These are phyloP conservation scores for Scaeva pyrastri DNA, from an alignment of 2,888 invertebrate species.

Conservation along the genomic window DNA sequence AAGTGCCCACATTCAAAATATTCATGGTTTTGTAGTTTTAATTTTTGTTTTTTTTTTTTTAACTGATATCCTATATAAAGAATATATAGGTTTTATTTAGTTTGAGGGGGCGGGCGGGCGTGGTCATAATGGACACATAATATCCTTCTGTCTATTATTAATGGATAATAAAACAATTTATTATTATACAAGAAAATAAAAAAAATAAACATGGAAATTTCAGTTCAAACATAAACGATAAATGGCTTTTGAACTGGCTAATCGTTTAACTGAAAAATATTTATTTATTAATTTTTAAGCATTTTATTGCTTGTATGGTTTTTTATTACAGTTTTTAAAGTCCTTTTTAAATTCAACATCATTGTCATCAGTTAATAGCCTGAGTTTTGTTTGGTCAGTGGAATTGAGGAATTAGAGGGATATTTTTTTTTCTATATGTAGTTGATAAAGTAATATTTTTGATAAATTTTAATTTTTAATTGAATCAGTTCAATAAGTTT, in stretches of 20 bases:
- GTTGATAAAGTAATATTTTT: neutral
- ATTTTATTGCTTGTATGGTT: neutral
- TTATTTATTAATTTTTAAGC: slow-evolving; percentile 9
- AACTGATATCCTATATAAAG: too few species aligned
- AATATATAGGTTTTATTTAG: neutral
- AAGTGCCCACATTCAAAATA: slow-evolving; percentile 28
- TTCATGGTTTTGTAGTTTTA: slow-evolving; percentile 13
- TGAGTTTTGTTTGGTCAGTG: neutral
- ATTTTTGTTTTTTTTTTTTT: neutral
- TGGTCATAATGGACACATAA: slow-evolving; percentile 8
- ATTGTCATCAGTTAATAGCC: neutral
- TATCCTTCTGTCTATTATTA: slow-evolving; percentile 4
- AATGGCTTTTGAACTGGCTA: slow-evolving; percentile 22
- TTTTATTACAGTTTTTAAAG: neutral
- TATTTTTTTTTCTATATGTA: neutral
- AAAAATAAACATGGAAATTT: neutral
- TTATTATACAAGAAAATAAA: neutral
- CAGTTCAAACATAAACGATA: neutral
- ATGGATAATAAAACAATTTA: slow-evolving; percentile 26
- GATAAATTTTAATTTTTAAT: slow-evolving; percentile 7
- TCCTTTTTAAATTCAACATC: neutral
- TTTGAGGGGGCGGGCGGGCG: neutral
- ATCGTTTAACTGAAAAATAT: slow-evolving; percentile 7
- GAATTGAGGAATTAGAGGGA: neutral
- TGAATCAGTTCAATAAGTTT: slow-evolving; percentile 5